phyloP scores from a whole-genome alignment of 2,888 invertebrate species.

The Drosophila histrio region DNA sequence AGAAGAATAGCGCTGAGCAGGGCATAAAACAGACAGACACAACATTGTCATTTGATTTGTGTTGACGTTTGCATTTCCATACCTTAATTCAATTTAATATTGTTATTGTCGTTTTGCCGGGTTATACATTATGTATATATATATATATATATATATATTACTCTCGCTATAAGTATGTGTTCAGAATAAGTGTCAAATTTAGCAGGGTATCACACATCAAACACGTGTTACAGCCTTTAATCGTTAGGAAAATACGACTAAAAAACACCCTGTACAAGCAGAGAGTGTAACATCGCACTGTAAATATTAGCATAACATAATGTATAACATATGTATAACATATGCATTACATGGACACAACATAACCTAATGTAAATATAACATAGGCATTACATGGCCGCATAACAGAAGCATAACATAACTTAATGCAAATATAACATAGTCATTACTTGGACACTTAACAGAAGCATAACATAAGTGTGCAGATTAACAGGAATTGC shows the following conservation, averaged over 20 bases:
- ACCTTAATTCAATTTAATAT: conserved; percentile 72
- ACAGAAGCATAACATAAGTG: neutral
- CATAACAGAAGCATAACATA: neutral
- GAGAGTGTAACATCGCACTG: neutral
- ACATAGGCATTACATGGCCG: too few relatives aligned
- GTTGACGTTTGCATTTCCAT: conserved; percentile 73
- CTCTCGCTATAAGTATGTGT: too few relatives aligned
- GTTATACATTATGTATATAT: conserved; percentile 42
- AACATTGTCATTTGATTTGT: conserved; percentile 73
- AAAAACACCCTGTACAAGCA: neutral
- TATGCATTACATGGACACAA: too few relatives aligned
- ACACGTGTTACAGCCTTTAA: conserved; percentile 57
- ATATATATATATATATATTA: too few relatives aligned
- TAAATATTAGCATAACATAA: neutral
- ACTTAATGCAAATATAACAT: neutral
- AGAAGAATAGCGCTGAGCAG: conserved; percentile 30
- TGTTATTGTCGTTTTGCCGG: conserved; percentile 35
- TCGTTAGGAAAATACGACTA: neutral
- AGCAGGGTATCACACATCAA: conserved; percentile 64
- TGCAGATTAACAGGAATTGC: neutral
- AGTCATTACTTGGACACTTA: neutral
- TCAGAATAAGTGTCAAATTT: conserved; percentile 73
- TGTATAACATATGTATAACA: neutral
- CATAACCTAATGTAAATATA: neutral
- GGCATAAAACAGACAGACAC: conserved; percentile 18